Percentiles rank a stretch among this genome's conserved stretches.
Evolutionary conservation across 2,888 invertebrate genomes (phyloP).

Genomic region (Apamea sordens): DNA sequence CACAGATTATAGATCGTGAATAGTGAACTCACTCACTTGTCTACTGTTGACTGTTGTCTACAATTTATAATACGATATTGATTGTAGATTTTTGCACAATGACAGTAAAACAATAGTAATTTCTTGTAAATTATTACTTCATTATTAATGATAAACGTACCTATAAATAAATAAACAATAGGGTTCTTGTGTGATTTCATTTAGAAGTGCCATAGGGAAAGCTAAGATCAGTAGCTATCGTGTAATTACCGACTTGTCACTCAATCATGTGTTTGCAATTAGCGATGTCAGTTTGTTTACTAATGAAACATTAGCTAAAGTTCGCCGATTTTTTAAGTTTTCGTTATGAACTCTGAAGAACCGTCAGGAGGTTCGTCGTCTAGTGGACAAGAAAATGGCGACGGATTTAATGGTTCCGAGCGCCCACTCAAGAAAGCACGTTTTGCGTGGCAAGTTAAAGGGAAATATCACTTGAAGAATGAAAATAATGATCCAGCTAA

Average conservation of each 20-base stretch:
- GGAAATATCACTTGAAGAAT: constrained; percentile 91
- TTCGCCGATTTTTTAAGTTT: constrained; percentile 65
- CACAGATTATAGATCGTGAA: constrained; percentile 55
- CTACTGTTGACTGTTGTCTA: constrained; percentile 25
- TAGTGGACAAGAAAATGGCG: constrained; percentile 89
- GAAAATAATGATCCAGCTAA: constrained; percentile 70
- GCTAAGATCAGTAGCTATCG: constrained; percentile 47
- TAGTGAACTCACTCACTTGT: background rate
- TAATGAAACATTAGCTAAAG: constrained; percentile 77
- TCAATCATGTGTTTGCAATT: constrained; percentile 89
- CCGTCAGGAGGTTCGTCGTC: constrained; percentile 86
- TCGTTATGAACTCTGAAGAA: constrained; percentile 82
- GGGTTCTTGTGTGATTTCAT: constrained; percentile 27
- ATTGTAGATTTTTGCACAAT: constrained; percentile 40
- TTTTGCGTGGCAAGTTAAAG: constrained; percentile 92
- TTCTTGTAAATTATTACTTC: constrained; percentile 14
- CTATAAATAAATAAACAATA: constrained; percentile 16
- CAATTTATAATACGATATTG: constrained; percentile 37
- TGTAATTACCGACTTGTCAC: constrained; percentile 84
- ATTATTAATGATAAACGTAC: background rate
- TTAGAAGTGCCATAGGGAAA: constrained; percentile 32
- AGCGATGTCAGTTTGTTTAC: constrained; percentile 89
- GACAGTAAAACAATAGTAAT: constrained; percentile 41
- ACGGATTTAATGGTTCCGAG: constrained; percentile 86
- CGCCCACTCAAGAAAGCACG: constrained; percentile 92